Percentiles rank a stretch among this genome's conserved stretches.
Evolutionary conservation across 1,140 invertebrate species (phyloP).

Genomic region (Periplaneta americana): DNA sequence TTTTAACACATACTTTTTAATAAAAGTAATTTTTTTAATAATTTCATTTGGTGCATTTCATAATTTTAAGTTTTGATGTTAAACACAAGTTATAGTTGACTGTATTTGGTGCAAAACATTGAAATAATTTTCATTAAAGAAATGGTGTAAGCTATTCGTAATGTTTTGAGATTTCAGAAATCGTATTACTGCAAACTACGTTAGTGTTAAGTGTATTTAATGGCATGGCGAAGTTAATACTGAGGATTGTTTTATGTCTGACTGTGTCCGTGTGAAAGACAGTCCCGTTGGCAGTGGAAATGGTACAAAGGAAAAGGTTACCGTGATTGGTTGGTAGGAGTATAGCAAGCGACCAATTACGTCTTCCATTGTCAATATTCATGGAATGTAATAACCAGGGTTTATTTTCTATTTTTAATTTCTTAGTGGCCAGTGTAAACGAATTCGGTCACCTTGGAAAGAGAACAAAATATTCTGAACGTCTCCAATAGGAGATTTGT

Average conservation of each 20-base stretch:
- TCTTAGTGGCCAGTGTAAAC: background rate
- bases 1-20: too few species aligned
- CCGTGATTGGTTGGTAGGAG: background rate
- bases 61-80: too few species aligned
- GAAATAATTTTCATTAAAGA: too few species aligned
- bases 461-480: background rate
- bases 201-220: background rate
- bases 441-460: background rate
- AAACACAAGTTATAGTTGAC: too few species aligned
- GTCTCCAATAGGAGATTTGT: background rate
- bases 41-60: too few species aligned
- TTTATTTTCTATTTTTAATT: background rate
- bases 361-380: background rate
- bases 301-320: background rate
- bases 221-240: background rate
- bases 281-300: background rate
- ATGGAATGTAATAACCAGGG: background rate
- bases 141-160: too few species aligned
- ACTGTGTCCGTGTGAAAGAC: background rate
- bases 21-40: too few species aligned
- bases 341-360: background rate
- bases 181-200: background rate
- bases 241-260: background rate
- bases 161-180: background rate
- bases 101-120: too few species aligned